A percentile compares a stretch with the other conserved stretches of the same genome.
Evolutionary conservation across 2,113 vertebrate species (phyloP).

Genomic region (Bos javanicus): DNA sequence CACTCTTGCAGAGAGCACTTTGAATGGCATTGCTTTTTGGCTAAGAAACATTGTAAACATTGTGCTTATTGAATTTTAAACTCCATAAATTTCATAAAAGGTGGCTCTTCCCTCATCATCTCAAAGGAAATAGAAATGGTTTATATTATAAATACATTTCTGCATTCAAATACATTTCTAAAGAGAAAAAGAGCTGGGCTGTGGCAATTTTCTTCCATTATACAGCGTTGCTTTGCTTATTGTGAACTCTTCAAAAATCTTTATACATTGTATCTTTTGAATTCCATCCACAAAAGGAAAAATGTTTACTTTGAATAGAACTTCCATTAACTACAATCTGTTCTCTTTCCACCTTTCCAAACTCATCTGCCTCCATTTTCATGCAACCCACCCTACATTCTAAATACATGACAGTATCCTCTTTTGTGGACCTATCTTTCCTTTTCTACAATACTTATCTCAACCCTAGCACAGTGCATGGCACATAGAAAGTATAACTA

Average conservation of each 20-base stretch:
- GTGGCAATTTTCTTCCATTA: slow-evolving; percentile 42
- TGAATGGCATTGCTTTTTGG: slow-evolving; percentile 38
- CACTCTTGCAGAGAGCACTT: slow-evolving; percentile 19
- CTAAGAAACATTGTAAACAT: slow-evolving; percentile 31
- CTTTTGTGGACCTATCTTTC: neutral
- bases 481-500: neutral
- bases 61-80: slow-evolving; percentile 65
- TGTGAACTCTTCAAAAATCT: slow-evolving; percentile 52
- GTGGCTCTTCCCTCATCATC: slow-evolving; percentile 26
- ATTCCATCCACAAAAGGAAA: slow-evolving; percentile 41
- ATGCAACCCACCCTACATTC: neutral
- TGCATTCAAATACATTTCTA: slow-evolving; percentile 49
- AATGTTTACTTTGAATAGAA: slow-evolving; percentile 60
- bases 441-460: neutral
- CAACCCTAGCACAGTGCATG: neutral
- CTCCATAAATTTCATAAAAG: slow-evolving; percentile 55
- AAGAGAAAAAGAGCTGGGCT: slow-evolving; percentile 40
- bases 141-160: slow-evolving; percentile 52
- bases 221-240: slow-evolving; percentile 27
- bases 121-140: slow-evolving; percentile 44
- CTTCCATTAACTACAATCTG: slow-evolving; percentile 48
- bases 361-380: neutral
- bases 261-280: slow-evolving; percentile 41
- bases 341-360: slow-evolving; percentile 21
- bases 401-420: neutral